Base-by-base conservation (phyloP, 1,140 invertebrate genomes). In the Bombus consobrinus region DNA sequence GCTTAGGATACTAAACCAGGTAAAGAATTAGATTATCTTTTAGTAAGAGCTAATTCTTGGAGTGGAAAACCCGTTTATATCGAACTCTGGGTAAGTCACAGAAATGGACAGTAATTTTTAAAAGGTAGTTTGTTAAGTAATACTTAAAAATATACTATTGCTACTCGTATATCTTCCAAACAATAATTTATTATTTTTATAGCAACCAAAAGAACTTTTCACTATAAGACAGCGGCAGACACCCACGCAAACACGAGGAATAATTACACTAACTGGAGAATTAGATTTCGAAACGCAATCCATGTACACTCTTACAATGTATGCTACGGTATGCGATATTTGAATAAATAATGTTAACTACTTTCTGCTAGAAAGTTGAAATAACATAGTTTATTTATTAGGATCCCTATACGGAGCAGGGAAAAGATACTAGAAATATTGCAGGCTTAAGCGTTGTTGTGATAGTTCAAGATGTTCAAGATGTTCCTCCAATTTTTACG, bases 251-350 rank as follows among this genome's bases (percentile, higher is more conserved):
- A 97, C 97, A 39, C 97, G 97, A 93, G 97, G 97, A 64, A 97
- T 97, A 3, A 97, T 98, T 91, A 96, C 97, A 81, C 94, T 98
- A 32, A 96, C 97, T 47, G 97, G 97, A 37, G 96, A 97, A 87
- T 94, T 98, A 79, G 98, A 98, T 95, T 98, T 98, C 92, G 98
- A 98, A 92, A 97, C 96, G 43, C 97, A 97, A 94, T 97, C 97
- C 73, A 97, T 98, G 96, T 98, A 98, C 94, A 97, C 97, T 82
- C 94, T 98, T 86, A 97, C 97, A 6, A 96, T 98, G 88, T 96
- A 98, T 77, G 98, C 98, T 32, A 97, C 97, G 95, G 98, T 98
- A 96, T 96, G 97, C 28, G 10, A 37, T 5, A 28, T 57, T 74
- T 15, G 2, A 25, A 53, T 1, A 10, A 57, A 43, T 59, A 1